A percentile compares a stretch with the other conserved stretches of the same genome.
Conservation (phyloP, 2,113 vertebrate species). For the Nycticebus coucang region DNA sequence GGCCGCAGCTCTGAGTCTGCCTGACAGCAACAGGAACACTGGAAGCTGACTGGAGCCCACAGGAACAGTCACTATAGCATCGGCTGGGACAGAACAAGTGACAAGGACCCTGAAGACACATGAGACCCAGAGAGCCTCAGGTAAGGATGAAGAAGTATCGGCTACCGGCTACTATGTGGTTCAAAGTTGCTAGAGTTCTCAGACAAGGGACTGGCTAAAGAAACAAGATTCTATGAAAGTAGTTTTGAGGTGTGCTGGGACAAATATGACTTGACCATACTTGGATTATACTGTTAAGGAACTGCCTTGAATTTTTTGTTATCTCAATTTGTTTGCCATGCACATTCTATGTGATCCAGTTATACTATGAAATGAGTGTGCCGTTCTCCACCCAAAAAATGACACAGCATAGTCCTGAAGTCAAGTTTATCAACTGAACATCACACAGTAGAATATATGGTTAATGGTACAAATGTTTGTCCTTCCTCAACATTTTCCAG, state of each 20-base stretch:
- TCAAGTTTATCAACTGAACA: not conserved
- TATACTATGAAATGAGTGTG: not conserved
- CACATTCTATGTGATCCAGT: not conserved
- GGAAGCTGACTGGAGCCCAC: not conserved
- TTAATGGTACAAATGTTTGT: not conserved
- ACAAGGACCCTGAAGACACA: not conserved
- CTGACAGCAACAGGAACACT: not conserved
- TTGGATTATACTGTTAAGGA: not conserved
- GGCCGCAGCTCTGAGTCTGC: not conserved
- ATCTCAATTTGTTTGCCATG: not conserved
- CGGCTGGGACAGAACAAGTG: not conserved
- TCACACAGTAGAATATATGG: not conserved
- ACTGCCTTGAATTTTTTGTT: not conserved
- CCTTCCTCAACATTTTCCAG: not conserved
- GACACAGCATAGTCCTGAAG: not conserved
- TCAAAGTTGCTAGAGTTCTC: not conserved
- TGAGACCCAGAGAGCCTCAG: not conserved
- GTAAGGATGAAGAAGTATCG: not conserved
- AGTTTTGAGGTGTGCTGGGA: not conserved
- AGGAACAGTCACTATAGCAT: not conserved
- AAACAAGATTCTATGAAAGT: not conserved
- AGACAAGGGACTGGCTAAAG: not conserved
- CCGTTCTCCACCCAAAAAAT: not conserved
- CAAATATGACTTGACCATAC: not conserved
- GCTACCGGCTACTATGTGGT: not conserved